Base-by-base conservation (phyloP, 2,113 vertebrate species). In the Tupaia tana region DNA sequence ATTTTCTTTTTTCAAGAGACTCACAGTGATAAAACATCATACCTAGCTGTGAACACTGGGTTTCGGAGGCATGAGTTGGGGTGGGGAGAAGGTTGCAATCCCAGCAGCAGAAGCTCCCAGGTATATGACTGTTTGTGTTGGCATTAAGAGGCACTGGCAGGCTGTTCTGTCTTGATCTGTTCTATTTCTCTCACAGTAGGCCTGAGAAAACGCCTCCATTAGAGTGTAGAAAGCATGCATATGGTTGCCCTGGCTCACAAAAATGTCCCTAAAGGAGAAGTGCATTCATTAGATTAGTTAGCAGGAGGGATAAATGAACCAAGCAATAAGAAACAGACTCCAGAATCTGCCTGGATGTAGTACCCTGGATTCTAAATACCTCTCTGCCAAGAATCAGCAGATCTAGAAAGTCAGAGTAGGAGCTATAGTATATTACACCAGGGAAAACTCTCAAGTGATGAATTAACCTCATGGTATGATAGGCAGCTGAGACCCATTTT, bases 171-270 rank as follows among this genome's bases (percentile, higher is more conserved):
- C 34, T 15, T 25, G 5, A 61, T 70, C 86, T 70, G 22, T 61
- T 54, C 31, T 91, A 29, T 80, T 77, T 94, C 91, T 96, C 78
- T 95, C 91, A 96, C 75, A 94, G 43, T 3, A 84, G 27, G 2
- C 16, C 63, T 61, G 52, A 91, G 31, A 89, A 93, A 95, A 90
- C 52, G 24, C 67, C 83, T 15, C 66, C 66, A n/a, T 70, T 75
- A 67, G 7, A 10, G 7, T 81, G 14, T 75, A 89, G 69, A 31
- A 92, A 93, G 66, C 90, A 93, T 52, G 83, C 2, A 3, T 64
- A 15, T 18, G 24, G 59, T 66, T 75, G 70, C 19, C 34, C 16
- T 69, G 74, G 94, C 89, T 87, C 94, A 93, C 75, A 27, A 9
- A 93, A 94, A 83, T 0, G 12, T 73, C 56, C 19, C 73, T 18